Base-by-base conservation (phyloP, 2,797 vertebrate species). In the Limnodromus scolopaceus region DNA sequence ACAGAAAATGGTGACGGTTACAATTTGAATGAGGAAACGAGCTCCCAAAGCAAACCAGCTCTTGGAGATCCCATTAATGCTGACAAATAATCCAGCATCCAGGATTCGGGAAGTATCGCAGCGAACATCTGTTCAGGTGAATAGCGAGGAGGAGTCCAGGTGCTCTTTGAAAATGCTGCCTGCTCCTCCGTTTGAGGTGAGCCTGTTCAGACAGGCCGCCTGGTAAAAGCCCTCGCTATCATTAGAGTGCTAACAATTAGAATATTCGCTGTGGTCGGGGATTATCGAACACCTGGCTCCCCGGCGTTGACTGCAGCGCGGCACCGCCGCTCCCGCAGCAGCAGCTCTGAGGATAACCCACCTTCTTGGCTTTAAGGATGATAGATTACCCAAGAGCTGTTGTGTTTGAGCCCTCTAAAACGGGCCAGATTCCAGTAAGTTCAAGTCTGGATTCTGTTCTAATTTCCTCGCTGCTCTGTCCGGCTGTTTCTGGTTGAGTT, bases 1-100 rank as follows among this genome's bases (percentile, higher is more conserved):
- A 4, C 84, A 65, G 55, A 69, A 82, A 71, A 75, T 15, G n/a
- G 81, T 23, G 70, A 78, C 4, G 24, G 51, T 80, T 79, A 30
- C 86, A 79, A 28, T 92, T 10, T 81, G 87, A 74, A 60, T 45
- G 80, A 64, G 75, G 77, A 82, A 93, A 88, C 3, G 5, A 81
- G 79, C 72, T 96, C 90, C 92, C 87, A 88, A 93, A 88, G 93
- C 92, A 96, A 95, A 77, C 71, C 43, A 49, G 60, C 89, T 89
- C 89, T 84, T 96, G 87, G 93, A 95, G 89, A 92, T 91, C 79
- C 92, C 85, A 87, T 94, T 96, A 96, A 53, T 3, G 2, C 87
- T 95, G 86, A 84, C 72, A 88, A 94, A 95, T 72, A 93, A 7
- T 74, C 82, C 65, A 79, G 78, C 88, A 43, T 86, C 61, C 70